Percentiles rank a stretch among this genome's conserved stretches.
These are phyloP conservation scores for Eucera pruinosa DNA, from an alignment of 2,888 invertebrate species.

Conservation along the genomic window DNA sequence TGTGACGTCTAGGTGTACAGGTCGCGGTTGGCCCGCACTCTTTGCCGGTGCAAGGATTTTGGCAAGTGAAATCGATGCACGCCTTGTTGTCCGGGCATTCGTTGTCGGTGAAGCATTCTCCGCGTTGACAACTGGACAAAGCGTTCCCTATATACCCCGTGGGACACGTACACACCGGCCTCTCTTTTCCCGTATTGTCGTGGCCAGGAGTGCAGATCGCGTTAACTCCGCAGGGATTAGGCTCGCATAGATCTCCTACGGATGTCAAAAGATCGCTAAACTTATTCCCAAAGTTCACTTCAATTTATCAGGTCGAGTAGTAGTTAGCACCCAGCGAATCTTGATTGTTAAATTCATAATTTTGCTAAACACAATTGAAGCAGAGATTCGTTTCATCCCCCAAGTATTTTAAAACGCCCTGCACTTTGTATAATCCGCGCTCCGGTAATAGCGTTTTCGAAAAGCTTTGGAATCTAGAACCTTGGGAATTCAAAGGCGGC, in stretches of 20 bases:
- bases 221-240: conserved; percentile 94
- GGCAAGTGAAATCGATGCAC: conserved; percentile 90
- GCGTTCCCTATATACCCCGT: conserved; percentile 92
- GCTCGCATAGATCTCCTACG: conserved; percentile 92
- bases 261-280: conserved; percentile 31
- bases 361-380: no score
- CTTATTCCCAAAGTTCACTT: not conserved
- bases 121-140: conserved; percentile 89
- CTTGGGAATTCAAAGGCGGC: no score
- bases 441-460: no score
- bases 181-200: conserved; percentile 91
- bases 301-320: no score
- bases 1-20: conserved; percentile 91
- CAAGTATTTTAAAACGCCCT: no score
- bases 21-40: conserved; percentile 92
- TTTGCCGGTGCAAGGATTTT: conserved; percentile 89
- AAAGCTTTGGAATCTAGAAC: no score
- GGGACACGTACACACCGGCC: conserved; percentile 94
- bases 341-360: no score
- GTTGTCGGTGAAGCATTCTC: conserved; percentile 91
- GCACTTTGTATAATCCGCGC: no score
- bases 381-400: no score
- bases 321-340: no score
- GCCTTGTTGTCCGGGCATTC: conserved; percentile 91
- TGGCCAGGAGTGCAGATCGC: conserved; percentile 93